These are phyloP conservation scores for Montipora cactus DNA, from an alignment of 64 coral and sea anemone genomes.

Conservation along the genomic window DNA sequence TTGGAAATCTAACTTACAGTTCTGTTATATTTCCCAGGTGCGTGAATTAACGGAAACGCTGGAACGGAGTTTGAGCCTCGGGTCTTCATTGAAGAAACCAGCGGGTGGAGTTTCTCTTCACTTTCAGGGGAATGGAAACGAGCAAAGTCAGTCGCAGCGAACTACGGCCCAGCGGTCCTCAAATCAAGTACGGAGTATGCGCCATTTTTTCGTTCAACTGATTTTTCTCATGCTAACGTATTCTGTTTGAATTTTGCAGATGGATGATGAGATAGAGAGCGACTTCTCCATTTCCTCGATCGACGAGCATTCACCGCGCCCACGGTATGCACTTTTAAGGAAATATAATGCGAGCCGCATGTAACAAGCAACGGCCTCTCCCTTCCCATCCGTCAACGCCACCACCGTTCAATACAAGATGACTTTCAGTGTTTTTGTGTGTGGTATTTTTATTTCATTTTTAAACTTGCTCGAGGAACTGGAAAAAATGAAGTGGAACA, in stretches of 20 bases:
- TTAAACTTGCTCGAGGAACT: too few species aligned
- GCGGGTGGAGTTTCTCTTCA: slow-evolving; percentile 63
- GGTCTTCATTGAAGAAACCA: slow-evolving; percentile 37
- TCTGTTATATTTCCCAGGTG: slow-evolving; percentile 7
- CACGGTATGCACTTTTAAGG: not conserved
- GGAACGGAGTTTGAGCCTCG: slow-evolving; percentile 45
- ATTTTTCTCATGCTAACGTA: not conserved
- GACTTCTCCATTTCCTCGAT: slow-evolving; percentile 71
- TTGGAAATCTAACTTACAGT: not conserved
- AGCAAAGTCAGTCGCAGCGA: not conserved
- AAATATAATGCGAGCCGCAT: not conserved
- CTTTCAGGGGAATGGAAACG: slow-evolving; percentile 31
- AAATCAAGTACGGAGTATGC: slow-evolving; percentile 4
- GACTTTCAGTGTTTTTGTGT: too few species aligned
- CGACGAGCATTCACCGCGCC: slow-evolving; percentile 41
- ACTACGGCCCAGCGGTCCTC: not conserved
- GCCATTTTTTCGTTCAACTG: not conserved
- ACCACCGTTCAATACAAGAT: not conserved
- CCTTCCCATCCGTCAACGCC: not conserved
- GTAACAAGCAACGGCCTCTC: not conserved
- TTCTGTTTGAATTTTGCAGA: not conserved
- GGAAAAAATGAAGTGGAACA: too few species aligned
- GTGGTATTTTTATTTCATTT: too few species aligned
- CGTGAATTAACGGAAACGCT: slow-evolving; percentile 34
- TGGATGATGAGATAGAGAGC: slow-evolving; percentile 59